phyloP scores from a whole-genome alignment of 2,113 vertebrate species.

The Marmota flaviventris region DNA sequence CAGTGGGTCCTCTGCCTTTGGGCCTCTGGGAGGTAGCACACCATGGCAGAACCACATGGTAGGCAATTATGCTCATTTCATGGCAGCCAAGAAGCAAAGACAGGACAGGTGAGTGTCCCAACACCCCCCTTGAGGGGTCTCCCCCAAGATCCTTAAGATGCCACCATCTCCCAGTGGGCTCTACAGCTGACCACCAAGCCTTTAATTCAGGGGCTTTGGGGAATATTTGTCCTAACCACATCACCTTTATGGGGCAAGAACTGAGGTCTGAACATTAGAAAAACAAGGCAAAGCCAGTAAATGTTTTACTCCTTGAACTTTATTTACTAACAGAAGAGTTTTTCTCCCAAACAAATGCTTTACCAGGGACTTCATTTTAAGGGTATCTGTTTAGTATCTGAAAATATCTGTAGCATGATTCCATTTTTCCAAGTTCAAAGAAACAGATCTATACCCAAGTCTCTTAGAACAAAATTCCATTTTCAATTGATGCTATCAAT shows the following conservation, averaged over 20 bases:
- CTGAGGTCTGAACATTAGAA: background rate
- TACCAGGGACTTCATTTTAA: background rate
- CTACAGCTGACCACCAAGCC: background rate
- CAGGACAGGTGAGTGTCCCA: background rate
- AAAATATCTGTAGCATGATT: background rate
- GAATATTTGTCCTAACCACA: background rate
- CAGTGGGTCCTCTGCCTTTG: too few species aligned
- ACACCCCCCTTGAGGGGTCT: background rate
- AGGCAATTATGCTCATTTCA: background rate
- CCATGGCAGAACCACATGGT: background rate
- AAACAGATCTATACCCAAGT: constrained; percentile 19
- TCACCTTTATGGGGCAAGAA: background rate
- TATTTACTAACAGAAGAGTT: background rate
- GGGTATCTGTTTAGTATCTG: background rate
- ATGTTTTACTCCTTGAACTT: background rate
- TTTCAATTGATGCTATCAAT: constrained; percentile 2
- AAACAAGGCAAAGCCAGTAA: background rate
- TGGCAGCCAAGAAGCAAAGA: background rate
- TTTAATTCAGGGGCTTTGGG: background rate
- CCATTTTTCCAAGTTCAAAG: background rate
- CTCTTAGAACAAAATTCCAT: constrained; percentile 24
- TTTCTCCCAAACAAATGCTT: background rate
- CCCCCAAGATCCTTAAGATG: background rate
- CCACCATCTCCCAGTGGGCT: background rate
- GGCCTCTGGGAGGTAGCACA: background rate